Evolutionary conservation across 1,140 invertebrate genomes (phyloP).

Genomic region (Drosophila leontia): DNA sequence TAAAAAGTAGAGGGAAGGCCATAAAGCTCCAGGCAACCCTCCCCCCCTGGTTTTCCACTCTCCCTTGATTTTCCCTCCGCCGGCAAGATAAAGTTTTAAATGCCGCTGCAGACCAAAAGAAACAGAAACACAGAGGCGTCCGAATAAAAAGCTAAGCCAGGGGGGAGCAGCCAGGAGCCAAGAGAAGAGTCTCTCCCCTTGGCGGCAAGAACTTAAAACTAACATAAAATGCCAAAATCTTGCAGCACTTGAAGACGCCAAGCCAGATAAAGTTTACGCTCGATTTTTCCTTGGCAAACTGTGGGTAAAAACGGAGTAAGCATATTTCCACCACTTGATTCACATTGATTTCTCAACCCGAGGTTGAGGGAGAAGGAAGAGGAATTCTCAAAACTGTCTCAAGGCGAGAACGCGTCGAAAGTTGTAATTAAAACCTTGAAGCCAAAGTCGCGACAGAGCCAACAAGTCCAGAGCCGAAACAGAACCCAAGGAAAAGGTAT

Average conservation of each 20-base stretch:
- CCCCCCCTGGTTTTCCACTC: constrained; percentile 1
- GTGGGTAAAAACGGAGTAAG: constrained; percentile 20
- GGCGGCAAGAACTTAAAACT: constrained; percentile 64
- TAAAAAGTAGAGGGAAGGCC: constrained; percentile 43
- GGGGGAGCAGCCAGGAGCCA: neutral
- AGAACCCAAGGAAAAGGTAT: neutral
- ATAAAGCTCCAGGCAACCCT: neutral
- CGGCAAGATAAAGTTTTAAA: constrained; percentile 77
- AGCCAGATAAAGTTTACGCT: constrained; percentile 75
- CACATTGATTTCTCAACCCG: constrained; percentile 65
- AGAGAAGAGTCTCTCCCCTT: neutral
- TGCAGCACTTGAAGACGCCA: constrained; percentile 56
- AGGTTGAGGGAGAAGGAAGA: neutral
- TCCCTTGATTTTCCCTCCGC: neutral
- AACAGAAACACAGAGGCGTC: constrained; percentile 24
- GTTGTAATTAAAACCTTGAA: constrained; percentile 80
- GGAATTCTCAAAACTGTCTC: constrained; percentile 56
- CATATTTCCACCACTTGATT: constrained; percentile 62
- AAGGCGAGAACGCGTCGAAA: constrained; percentile 65
- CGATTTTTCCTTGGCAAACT: constrained; percentile 53
- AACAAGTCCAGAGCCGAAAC: constrained; percentile 20
- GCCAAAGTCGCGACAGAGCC: constrained; percentile 57
- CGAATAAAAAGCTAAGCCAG: constrained; percentile 11
- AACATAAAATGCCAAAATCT: constrained; percentile 79
- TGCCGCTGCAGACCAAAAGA: constrained; percentile 60